Evolutionary conservation across 2,888 invertebrate genomes (phyloP), one percentile per base, ranked within the genome.

Genomic region (Acronicta aceris): DNA sequence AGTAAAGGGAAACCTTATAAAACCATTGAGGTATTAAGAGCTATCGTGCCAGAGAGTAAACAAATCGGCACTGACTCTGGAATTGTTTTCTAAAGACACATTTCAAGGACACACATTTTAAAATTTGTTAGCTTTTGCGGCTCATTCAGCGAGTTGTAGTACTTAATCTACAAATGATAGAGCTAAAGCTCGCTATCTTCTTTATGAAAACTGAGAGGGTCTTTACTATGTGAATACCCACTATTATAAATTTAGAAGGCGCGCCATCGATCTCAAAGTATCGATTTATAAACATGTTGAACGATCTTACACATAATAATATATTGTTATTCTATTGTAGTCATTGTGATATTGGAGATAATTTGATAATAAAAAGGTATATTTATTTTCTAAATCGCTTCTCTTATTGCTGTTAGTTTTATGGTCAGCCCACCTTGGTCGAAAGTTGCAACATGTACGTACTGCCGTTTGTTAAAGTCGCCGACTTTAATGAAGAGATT

Each of bases 271-370:
- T 69, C 61, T 36, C 40, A 53, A 62, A 45, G 59, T 61, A 66
- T 76, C 72, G 60, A 65, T 71, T 66, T 75, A 75, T 69, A 67
- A 73, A 64, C 64, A 66, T 52, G 56, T 58, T 63, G 59, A 77
- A 60, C 61, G 68, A 66, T 69, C 68, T 71, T 65, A 59, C 79
- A 68, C 71, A 51, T 71, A 64, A 78, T 71, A 78, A 67, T 71
- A 74, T 60, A 78, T 71, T 74, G 64, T 71, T 67, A 71, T 71
- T 53, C 55, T 49, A 60, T 73, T 76, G 65, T 74, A 63, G 71
- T 48, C 55, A 59, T 71, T 76, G 66, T 72, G 47, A 63, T 76
- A 64, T 69, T 66, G 49, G 74, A 77, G 79, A 77, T 77, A 76
- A 78, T 76, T 74, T 58, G 55, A 58, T 56, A 73, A 71, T 76